These are phyloP conservation scores for Cuculus canorus DNA, from an alignment of 2,797 vertebrate species.

Conservation along the genomic window DNA sequence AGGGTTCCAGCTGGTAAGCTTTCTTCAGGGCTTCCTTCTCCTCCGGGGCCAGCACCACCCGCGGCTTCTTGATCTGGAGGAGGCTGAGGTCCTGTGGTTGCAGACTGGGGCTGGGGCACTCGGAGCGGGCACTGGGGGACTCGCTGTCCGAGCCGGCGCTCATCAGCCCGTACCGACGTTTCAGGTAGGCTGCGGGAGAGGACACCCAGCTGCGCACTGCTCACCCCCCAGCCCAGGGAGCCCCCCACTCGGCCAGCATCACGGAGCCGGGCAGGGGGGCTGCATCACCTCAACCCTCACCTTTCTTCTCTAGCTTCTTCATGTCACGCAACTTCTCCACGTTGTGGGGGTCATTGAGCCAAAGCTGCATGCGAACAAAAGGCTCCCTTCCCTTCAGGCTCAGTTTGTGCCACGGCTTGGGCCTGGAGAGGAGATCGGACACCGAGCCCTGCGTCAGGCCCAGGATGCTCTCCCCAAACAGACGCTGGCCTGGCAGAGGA, in stretches of 20 bases:
- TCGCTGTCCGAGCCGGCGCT: slow-evolving; percentile 93
- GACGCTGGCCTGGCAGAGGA: slow-evolving; percentile 87
- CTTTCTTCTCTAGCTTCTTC: slow-evolving; percentile 99
- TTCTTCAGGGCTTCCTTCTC: slow-evolving; percentile 95
- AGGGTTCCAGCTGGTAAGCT: slow-evolving; percentile 95
- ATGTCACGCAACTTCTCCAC: slow-evolving; percentile 95
- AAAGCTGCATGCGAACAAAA: slow-evolving; percentile 98
- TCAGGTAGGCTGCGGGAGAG: slow-evolving; percentile 88
- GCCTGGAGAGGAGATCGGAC: slow-evolving; percentile 95
- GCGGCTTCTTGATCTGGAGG: slow-evolving; percentile 92
- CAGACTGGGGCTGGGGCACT: slow-evolving; percentile 90
- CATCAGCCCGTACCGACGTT: slow-evolving; percentile 93
- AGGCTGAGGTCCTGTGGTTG: slow-evolving; percentile 88
- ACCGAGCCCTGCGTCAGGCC: slow-evolving; percentile 97
- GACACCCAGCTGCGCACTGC: slow-evolving; percentile 11
- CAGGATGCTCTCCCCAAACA: slow-evolving; percentile 97
- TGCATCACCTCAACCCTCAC: slow-evolving; percentile 59
- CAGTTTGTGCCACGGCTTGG: slow-evolving; percentile 98
- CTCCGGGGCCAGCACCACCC: slow-evolving; percentile 93
- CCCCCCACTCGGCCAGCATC: neutral
- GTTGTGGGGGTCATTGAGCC: slow-evolving; percentile 96
- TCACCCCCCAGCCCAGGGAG: neutral
- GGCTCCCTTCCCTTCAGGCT: slow-evolving; percentile 98
- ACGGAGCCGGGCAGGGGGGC: fast-evolving
- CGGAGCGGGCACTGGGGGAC: slow-evolving; percentile 87